Conservation (phyloP, 2,888 invertebrate species). For the Allacma fusca region DNA sequence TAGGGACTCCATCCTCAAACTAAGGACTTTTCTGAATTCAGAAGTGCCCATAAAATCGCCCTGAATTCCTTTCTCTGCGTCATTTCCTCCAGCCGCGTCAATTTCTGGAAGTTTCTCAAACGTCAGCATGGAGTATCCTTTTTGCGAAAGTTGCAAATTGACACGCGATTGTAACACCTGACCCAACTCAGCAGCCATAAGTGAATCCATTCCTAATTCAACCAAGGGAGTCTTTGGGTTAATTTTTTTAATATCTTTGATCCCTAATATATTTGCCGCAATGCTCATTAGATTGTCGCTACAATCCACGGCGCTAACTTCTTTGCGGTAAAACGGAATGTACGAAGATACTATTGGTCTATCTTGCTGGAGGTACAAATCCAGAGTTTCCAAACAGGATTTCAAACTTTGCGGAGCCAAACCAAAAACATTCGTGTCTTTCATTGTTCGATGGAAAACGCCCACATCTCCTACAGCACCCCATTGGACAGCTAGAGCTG, state of each 20-base stretch:
- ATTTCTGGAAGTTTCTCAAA: constrained; percentile 73
- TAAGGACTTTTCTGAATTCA: too few relatives aligned
- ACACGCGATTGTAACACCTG: constrained; percentile 89
- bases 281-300: constrained; percentile 69
- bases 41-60: too few relatives aligned
- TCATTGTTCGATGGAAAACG: constrained; percentile 68
- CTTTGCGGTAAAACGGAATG: constrained; percentile 83
- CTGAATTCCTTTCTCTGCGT: too few relatives aligned
- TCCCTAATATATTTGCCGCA: constrained; percentile 74
- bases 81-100: background rate
- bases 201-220: constrained; percentile 95
- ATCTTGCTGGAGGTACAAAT: constrained; percentile 72
- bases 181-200: constrained; percentile 97
- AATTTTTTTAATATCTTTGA: constrained; percentile 83
- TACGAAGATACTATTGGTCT: constrained; percentile 79
- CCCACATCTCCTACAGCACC: too few relatives aligned
- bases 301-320: constrained; percentile 61
- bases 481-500: constrained; percentile 69
- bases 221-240: constrained; percentile 74
- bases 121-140: constrained; percentile 83
- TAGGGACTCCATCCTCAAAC: constrained; percentile 70
- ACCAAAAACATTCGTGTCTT: constrained; percentile 71
- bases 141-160: constrained; percentile 83
- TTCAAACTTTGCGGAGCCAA: constrained; percentile 85
- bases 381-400: constrained; percentile 78